Evolutionary conservation across 2,888 invertebrate genomes (phyloP).

Genomic region (Timema podura): DNA sequence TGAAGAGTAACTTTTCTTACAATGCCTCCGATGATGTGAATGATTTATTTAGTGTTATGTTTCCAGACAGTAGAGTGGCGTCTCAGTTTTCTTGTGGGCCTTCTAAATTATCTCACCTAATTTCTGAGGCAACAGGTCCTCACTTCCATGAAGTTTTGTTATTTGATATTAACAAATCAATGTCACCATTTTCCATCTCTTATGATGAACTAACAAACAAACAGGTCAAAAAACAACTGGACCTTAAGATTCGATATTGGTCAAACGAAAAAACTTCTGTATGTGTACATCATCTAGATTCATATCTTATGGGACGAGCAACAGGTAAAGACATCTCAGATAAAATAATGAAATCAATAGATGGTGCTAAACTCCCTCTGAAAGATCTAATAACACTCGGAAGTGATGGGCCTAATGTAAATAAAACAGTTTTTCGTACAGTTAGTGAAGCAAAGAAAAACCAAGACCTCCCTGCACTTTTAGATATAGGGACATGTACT

Average conservation of each 20-base stretch:
- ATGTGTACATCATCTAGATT: background rate
- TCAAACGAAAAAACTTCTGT: background rate
- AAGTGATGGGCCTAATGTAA: conserved; percentile 1
- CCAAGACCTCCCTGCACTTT: too few relatives aligned
- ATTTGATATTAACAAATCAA: background rate
- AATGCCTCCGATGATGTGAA: too few relatives aligned
- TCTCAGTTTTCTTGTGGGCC: too few relatives aligned
- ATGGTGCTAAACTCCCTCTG: background rate
- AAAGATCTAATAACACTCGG: background rate
- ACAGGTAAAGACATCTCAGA: conserved; percentile 5
- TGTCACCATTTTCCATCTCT: background rate
- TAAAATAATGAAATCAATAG: background rate
- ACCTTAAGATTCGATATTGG: background rate
- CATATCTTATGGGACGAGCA: background rate
- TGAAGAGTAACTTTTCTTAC: too few relatives aligned
- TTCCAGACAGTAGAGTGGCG: too few relatives aligned
- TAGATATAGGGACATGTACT: too few relatives aligned
- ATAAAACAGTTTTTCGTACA: background rate
- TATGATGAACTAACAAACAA: conserved; percentile 11
- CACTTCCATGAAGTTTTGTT: background rate
- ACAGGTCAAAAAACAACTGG: conserved; percentile 8
- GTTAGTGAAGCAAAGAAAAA: too few relatives aligned
- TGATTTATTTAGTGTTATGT: too few relatives aligned
- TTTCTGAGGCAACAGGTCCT: conserved; percentile 1
- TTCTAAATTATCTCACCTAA: too few relatives aligned